Conservation (phyloP, 2,797 vertebrate genomes). For the Hypotaenidia philippensis region DNA sequence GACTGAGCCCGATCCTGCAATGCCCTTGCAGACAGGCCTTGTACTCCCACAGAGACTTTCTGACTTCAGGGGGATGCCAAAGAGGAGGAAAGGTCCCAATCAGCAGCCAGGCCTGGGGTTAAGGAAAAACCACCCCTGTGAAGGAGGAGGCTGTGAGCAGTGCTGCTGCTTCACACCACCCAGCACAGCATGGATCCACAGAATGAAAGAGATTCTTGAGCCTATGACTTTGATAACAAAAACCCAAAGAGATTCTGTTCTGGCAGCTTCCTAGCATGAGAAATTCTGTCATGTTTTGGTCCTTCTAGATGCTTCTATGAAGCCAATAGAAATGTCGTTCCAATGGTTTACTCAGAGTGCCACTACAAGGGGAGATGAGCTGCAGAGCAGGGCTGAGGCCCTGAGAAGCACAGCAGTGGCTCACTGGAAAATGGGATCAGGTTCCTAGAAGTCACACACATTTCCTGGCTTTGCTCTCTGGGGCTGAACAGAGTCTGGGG, state of each 20-base stretch:
- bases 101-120: not conserved
- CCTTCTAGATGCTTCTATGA: not conserved
- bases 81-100: not conserved
- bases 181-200: not conserved
- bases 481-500: not conserved
- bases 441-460: rapidly evolving
- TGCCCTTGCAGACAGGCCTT: rapidly evolving
- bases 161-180: no score
- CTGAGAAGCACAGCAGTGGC: not conserved
- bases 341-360: not conserved
- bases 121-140: not conserved
- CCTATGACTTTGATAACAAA: not conserved
- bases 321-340: not conserved
- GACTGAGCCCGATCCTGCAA: not conserved
- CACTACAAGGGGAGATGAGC: not conserved
- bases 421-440: no score
- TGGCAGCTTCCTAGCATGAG: not conserved
- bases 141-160: not conserved
- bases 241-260: not conserved
- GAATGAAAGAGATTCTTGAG: not conserved
- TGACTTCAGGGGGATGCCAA: not conserved
- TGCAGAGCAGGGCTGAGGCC: not conserved
- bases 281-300: not conserved
- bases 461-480: not conserved
- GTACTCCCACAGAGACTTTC: not conserved